These are phyloP conservation scores for Vanacampus margaritifer DNA, from an alignment of 2,113 vertebrate species.

Conservation along the genomic window DNA sequence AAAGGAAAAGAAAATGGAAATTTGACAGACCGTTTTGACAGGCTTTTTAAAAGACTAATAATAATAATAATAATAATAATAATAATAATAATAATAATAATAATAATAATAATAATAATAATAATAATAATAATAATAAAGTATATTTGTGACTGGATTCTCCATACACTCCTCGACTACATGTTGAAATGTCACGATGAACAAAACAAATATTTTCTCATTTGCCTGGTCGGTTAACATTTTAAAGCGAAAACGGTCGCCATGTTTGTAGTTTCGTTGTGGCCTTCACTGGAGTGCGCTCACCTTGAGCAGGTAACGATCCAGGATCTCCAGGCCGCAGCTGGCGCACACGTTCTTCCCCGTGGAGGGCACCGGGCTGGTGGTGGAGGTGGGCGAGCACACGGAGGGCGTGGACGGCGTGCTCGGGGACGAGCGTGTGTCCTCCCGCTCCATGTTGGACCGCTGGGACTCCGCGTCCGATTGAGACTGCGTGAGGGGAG, in stretches of 20 bases:
- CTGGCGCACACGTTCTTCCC: constrained; percentile 95
- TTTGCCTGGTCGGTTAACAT: too few species aligned
- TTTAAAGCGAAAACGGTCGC: neutral
- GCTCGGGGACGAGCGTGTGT: constrained; percentile 86
- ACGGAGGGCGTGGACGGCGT: constrained; percentile 91
- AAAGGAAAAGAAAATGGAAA: neutral
- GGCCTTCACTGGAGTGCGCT: constrained; percentile 1
- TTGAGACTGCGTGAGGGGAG: constrained; percentile 76
- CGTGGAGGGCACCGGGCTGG: constrained; percentile 82
- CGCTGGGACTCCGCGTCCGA: constrained; percentile 85
- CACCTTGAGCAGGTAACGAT: constrained; percentile 96
- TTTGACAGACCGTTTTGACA: neutral
- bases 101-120: too few species aligned
- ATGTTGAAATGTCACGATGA: neutral
- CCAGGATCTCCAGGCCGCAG: constrained; percentile 94
- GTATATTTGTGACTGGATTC: too few species aligned
- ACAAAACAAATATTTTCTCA: neutral
- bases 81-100: too few species aligned
- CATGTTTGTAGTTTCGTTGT: neutral
- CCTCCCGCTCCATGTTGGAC: constrained; percentile 88
- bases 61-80: too few species aligned
- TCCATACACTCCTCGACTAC: neutral
- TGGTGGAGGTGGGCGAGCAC: constrained; percentile 86
- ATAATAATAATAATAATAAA: too few species aligned
- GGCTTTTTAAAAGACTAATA: neutral